Evolutionary conservation across 2,888 invertebrate genomes (phyloP).

Genomic region (Aproaerema taeniolella): DNA sequence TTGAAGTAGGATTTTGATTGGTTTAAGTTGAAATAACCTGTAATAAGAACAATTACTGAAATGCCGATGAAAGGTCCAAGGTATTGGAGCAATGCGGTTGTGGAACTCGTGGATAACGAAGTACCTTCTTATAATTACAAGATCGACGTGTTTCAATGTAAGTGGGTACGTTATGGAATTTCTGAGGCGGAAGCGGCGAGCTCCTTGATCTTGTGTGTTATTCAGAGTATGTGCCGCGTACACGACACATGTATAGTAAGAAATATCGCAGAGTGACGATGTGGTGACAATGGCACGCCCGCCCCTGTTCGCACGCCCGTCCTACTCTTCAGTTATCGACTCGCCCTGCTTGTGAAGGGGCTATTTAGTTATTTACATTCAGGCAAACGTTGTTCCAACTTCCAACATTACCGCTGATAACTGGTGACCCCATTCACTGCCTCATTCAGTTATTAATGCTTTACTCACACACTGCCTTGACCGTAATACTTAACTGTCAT

Average conservation of each 20-base stretch:
- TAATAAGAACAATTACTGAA: conserved; percentile 24
- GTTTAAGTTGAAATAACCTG: conserved; percentile 11
- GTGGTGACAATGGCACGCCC: conserved; percentile 58
- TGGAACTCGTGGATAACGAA: conserved; percentile 25
- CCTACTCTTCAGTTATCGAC: conserved; percentile 63
- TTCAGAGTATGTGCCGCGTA: conserved; percentile 11
- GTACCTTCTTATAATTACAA: conserved; percentile 28
- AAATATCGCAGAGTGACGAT: conserved; percentile 49
- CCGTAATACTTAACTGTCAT: no score
- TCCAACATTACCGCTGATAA: no score
- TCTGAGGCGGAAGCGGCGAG: conserved; percentile 60
- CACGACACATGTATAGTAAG: conserved; percentile 24
- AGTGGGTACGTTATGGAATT: conserved; percentile 40
- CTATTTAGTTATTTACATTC: conserved; percentile 43
- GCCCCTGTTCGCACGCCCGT: conserved; percentile 69
- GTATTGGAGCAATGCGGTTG: conserved; percentile 34
- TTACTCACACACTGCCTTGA: conserved; percentile 2
- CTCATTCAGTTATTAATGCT: conserved; percentile 2
- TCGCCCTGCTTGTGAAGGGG: conserved; percentile 42
- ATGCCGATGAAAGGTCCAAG: conserved; percentile 28
- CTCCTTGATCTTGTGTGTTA: conserved; percentile 59
- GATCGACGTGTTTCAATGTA: conserved; percentile 30
- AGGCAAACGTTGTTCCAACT: conserved; percentile 2
- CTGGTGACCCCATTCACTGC: no score
- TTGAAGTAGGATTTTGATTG: conserved; percentile 1